Evolutionary conservation across 1,140 invertebrate genomes (phyloP), one percentile per base, ranked within the genome.

Genomic region (Prorops nasuta): DNA sequence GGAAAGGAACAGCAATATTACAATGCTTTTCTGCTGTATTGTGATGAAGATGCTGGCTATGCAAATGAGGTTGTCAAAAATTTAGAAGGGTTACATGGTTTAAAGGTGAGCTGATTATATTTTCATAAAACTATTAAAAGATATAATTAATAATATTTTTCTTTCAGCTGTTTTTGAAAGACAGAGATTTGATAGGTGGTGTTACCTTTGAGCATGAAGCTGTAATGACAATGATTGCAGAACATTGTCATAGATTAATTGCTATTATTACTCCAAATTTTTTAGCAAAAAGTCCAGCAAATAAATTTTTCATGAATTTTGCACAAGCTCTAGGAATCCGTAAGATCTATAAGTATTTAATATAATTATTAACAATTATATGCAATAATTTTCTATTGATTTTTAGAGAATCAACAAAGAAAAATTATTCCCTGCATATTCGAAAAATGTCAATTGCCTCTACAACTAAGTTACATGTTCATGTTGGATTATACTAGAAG

Each of bases 281-380:
- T 49, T 91, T 91, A 73, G 67, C 90, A 2, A 67, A 81, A 52
- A 88, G 86, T 62, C 71, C 82, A 9, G 84, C 81, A 19, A 88
- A 89, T 54, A 80, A 80, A 45, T 92, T 88, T 71, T 83, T 88
- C 53, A 74, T 86, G 1, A 84, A 84, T 49, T 88, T 84, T 66
- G 86, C 88, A 18, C 87, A 90, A 68, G 86, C 86, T 6, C 69
- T 87, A 51, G 83, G 84, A 58, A 86, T 92, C 46, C 83, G 86
- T 88, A 74, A 76, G 72, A 47, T 36, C 54, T 32, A 16, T 53
- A 44, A 28, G 21, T 41, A 28, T 41, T 35, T 24, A 14, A 3
- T 44, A 37, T 3, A 14, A n/a, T 12, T 18, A 8, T 45, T 10
- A 39, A 43, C 39, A 37, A 28, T 7, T 18, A 21, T 35, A 35